These are phyloP conservation scores for Ceratina calcarata DNA, from an alignment of 1,140 invertebrate species.

Conservation along the genomic window DNA sequence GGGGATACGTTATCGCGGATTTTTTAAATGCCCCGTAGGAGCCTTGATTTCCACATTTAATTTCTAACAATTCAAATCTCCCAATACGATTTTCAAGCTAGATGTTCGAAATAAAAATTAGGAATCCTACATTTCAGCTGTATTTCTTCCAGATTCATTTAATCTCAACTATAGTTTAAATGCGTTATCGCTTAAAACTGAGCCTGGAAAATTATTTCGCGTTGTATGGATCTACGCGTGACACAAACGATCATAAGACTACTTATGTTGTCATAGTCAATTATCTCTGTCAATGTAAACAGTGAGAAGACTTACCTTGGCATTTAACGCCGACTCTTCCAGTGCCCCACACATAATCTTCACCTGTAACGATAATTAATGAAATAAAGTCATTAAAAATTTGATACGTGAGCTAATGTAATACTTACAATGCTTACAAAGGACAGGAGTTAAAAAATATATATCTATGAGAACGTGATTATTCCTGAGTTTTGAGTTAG, in stretches of 20 bases:
- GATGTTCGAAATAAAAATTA: too few species aligned
- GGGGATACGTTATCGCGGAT: neutral
- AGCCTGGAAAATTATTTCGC: neutral
- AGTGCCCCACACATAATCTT: slow-evolving; percentile 84
- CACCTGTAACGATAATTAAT: slow-evolving; percentile 76
- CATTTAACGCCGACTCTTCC: slow-evolving; percentile 81
- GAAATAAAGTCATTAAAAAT: slow-evolving; percentile 1
- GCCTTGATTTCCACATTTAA: neutral
- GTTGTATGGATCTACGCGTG: slow-evolving; percentile 13
- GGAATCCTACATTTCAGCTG: too few species aligned
- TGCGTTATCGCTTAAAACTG: too few species aligned
- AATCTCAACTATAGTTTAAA: neutral
- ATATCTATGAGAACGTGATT: slow-evolving; percentile 74
- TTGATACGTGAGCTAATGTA: neutral
- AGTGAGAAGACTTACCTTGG: slow-evolving; percentile 75
- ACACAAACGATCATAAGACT: slow-evolving; percentile 3
- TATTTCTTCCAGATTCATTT: neutral
- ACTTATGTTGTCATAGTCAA: neutral
- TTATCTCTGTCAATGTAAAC: neutral
- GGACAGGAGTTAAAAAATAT: slow-evolving; percentile 80
- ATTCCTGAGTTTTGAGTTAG: slow-evolving; percentile 62
- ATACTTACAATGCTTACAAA: slow-evolving; percentile 82
- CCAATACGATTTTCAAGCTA: too few species aligned
- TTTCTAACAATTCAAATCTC: neutral
- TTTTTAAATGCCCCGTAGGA: neutral